Evolutionary conservation across 2,888 invertebrate genomes (phyloP).

Genomic region (Itoplectis maculator): DNA sequence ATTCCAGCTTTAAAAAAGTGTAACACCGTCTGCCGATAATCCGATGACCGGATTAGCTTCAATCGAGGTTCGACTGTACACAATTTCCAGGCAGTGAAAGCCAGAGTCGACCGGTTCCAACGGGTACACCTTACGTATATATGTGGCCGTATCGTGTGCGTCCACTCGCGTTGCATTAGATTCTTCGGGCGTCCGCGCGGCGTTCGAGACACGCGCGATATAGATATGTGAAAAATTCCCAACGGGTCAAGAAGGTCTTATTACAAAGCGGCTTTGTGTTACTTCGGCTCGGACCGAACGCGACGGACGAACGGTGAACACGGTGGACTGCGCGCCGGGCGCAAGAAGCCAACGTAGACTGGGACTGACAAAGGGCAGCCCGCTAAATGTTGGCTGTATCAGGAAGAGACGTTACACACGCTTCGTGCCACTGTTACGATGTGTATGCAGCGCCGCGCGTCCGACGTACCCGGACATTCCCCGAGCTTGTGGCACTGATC

Average conservation of each 20-base stretch:
- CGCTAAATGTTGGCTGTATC: slow-evolving; percentile 33
- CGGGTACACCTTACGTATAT: not conserved
- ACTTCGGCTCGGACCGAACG: slow-evolving; percentile 9
- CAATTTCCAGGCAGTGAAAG: slow-evolving; percentile 28
- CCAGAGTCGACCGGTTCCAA: slow-evolving; percentile 17
- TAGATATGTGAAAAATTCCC: slow-evolving; percentile 22
- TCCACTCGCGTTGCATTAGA: slow-evolving; percentile 15
- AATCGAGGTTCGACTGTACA: too few relatives aligned
- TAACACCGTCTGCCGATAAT: too few relatives aligned
- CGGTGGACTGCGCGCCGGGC: slow-evolving; percentile 20
- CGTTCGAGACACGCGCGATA: not conserved
- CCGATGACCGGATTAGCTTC: too few relatives aligned
- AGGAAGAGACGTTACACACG: not conserved
- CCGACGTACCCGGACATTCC: not conserved
- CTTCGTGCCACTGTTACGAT: not conserved
- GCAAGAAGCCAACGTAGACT: slow-evolving; percentile 23
- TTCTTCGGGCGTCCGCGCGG: not conserved
- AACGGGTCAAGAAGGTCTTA: slow-evolving; percentile 44
- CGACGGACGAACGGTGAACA: slow-evolving; percentile 12
- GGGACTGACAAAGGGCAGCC: slow-evolving; percentile 40
- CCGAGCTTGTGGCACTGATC: not conserved
- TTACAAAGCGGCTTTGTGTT: slow-evolving; percentile 47
- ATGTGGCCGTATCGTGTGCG: too few relatives aligned
- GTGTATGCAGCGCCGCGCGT: not conserved
- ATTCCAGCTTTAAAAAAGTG: too few relatives aligned